A percentile compares a stretch with the other conserved stretches of the same genome.
phyloP scores from a whole-genome alignment of 64 coral and sea anemone species.

The Stichodactyla mertensii region DNA sequence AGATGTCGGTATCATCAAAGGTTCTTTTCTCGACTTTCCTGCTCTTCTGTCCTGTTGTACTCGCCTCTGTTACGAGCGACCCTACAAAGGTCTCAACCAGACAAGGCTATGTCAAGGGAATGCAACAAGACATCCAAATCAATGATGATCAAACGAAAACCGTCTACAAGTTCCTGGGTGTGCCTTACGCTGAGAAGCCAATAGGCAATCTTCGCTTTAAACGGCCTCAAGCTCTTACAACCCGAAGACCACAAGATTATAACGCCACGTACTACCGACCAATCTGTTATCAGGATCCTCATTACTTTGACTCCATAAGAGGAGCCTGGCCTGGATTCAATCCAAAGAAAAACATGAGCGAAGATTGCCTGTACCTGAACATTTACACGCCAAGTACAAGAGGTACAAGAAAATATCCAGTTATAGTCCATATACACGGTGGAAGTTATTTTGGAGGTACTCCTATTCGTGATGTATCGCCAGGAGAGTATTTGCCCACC shows the following conservation, averaged over 20 bases:
- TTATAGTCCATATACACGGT: slow-evolving; percentile 77
- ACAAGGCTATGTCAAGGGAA: slow-evolving; percentile 34
- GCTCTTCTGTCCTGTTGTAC: not conserved
- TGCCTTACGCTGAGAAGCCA: slow-evolving; percentile 48
- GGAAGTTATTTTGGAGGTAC: slow-evolving; percentile 72
- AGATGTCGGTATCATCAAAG: not conserved
- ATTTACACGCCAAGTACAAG: slow-evolving; percentile 50
- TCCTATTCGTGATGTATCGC: slow-evolving; percentile 45
- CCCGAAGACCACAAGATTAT: slow-evolving; percentile 36
- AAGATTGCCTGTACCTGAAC: slow-evolving; percentile 84
- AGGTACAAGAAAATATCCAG: slow-evolving; percentile 30
- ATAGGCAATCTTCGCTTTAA: slow-evolving; percentile 30
- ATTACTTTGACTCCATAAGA: slow-evolving; percentile 32
- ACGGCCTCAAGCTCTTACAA: slow-evolving; percentile 13
- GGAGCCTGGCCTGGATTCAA: slow-evolving; percentile 58
- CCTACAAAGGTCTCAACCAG: not conserved
- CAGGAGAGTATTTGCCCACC: slow-evolving; percentile 67
- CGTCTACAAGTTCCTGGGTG: slow-evolving; percentile 55
- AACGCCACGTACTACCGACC: slow-evolving; percentile 60
- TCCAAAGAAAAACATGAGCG: slow-evolving; percentile 39
- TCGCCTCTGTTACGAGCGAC: not conserved
- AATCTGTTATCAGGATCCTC: slow-evolving; percentile 52
- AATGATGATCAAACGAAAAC: slow-evolving; percentile 9
- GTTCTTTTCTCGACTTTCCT: not conserved
- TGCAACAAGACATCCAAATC: slow-evolving; percentile 26